Percentiles rank a stretch among this genome's conserved stretches.
Conservation (phyloP, 2,113 vertebrate species). For the Struthidea cinerea region DNA sequence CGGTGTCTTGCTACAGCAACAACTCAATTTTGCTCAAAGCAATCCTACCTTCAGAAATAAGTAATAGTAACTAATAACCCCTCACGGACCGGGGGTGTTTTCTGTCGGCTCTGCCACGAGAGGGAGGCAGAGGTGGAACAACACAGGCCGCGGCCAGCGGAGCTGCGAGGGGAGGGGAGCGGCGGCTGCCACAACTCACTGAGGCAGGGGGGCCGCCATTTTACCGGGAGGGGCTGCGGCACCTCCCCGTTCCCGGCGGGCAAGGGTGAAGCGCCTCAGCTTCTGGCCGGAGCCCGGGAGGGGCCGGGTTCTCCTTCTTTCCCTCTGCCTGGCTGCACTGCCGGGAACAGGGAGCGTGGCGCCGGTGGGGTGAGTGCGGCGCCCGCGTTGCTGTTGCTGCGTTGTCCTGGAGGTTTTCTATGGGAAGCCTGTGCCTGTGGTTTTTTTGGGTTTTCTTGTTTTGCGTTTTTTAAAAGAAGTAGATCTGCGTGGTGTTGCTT, state of each 20-base stretch:
- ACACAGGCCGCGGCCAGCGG: accelerated
- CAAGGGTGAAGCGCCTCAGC: accelerated
- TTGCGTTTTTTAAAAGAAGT: not conserved
- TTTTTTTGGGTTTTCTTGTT: not conserved
- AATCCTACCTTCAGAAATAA: not conserved
- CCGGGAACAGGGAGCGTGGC: not conserved
- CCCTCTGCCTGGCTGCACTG: accelerated
- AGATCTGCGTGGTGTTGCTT: not conserved
- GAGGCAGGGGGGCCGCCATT: not conserved
- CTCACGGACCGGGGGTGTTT: accelerated
- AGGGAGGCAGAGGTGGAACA: not conserved
- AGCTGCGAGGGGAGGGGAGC: accelerated
- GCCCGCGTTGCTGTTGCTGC: not conserved
- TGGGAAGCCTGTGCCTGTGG: not conserved
- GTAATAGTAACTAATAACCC: not conserved
- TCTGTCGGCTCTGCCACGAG: not conserved
- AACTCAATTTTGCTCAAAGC: accelerated
- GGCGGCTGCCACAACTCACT: accelerated
- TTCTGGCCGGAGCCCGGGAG: accelerated
- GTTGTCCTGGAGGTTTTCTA: not conserved
- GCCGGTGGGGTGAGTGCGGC: not conserved
- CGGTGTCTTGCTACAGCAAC: accelerated
- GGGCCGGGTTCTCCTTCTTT: not conserved
- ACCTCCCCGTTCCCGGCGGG: accelerated
- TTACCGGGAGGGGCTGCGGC: accelerated